These are phyloP conservation scores for Cosmopolites sordidus DNA, from an alignment of 2,888 invertebrate genomes.

Conservation along the genomic window DNA sequence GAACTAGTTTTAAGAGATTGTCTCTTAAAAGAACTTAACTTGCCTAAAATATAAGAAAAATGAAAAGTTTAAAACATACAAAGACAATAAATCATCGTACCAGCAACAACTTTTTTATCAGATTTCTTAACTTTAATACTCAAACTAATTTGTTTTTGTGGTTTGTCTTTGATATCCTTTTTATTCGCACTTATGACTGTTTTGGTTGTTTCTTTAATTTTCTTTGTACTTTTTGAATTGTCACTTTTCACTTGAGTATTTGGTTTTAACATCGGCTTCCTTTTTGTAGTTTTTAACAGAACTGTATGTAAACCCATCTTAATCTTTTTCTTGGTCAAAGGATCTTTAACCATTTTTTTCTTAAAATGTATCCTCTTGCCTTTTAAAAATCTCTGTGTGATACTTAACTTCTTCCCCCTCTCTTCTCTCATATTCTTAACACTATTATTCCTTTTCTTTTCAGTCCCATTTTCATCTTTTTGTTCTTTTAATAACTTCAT, in stretches of 20 bases:
- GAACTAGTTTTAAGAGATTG: constrained; percentile 26
- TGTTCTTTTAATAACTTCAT: constrained; percentile 18
- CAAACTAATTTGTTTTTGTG: background rate
- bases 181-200: background rate
- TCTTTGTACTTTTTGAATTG: constrained; percentile 2
- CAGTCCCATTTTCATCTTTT: background rate
- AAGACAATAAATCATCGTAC: constrained; percentile 1
- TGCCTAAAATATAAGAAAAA: constrained; percentile 6
- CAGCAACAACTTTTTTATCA: background rate
- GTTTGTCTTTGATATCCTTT: constrained; percentile 3
- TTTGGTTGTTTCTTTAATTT: constrained; percentile 3
- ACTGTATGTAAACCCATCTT: constrained; percentile 27
- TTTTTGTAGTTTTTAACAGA: constrained; percentile 6
- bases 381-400: constrained; percentile 47
- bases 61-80: background rate
- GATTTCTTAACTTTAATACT: constrained; percentile 3
- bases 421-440: constrained; percentile 43
- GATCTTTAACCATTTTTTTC: constrained; percentile 47
- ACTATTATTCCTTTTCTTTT: constrained; percentile 42
- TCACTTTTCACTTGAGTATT: background rate
- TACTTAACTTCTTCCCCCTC: constrained; percentile 46
- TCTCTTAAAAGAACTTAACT: constrained; percentile 26
- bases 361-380: constrained; percentile 47
- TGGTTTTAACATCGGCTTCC: background rate
- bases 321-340: constrained; percentile 45